phyloP scores from a whole-genome alignment of 2,113 vertebrate genomes.

The Alligator mississippiensis region DNA sequence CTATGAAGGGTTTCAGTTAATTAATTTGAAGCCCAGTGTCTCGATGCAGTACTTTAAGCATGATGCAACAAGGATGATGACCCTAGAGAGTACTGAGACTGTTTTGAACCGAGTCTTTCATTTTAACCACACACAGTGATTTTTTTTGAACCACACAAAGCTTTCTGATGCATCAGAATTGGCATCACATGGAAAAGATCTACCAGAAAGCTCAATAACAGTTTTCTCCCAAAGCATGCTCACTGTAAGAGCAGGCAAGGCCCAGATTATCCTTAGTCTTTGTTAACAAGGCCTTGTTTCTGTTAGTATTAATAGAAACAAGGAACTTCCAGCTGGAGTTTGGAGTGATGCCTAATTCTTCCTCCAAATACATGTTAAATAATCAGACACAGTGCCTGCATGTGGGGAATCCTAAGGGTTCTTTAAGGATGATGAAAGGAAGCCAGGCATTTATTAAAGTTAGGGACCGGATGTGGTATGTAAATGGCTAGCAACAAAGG shows the following conservation, averaged over 20 bases:
- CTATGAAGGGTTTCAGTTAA: background rate
- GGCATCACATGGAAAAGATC: background rate
- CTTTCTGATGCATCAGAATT: background rate
- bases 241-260: background rate
- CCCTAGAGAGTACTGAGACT: background rate
- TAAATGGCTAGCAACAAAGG: background rate
- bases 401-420: background rate
- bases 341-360: slow-evolving; percentile 50
- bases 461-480: background rate
- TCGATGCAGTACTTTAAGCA: background rate
- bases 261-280: background rate
- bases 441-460: background rate
- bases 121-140: background rate
- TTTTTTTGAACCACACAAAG: background rate
- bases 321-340: slow-evolving; percentile 42
- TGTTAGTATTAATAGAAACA: slow-evolving; percentile 40
- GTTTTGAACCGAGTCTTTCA: background rate
- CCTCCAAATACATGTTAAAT: background rate
- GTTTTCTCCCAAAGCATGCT: background rate
- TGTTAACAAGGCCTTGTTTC: slow-evolving; percentile 43
- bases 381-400: background rate
- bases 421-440: background rate
- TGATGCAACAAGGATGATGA: background rate
- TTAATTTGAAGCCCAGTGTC: background rate
- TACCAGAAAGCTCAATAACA: background rate